These are phyloP conservation scores for Perdita meconis DNA, from an alignment of 2,888 invertebrate genomes.

Conservation along the genomic window DNA sequence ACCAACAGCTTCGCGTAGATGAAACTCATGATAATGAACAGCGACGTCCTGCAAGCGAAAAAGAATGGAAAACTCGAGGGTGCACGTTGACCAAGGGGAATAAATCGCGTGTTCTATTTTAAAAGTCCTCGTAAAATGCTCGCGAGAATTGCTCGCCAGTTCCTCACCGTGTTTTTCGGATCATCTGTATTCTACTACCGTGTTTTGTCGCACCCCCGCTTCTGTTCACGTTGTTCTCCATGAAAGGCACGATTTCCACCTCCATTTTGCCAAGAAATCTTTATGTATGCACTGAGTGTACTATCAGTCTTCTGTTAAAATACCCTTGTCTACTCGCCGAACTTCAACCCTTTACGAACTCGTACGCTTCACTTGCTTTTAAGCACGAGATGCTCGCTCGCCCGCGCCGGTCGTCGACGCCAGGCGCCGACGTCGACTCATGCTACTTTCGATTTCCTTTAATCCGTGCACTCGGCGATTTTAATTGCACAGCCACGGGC, in stretches of 20 bases:
- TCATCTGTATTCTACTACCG: constrained; percentile 73
- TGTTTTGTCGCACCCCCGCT: constrained; percentile 58
- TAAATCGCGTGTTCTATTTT: neutral
- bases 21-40: constrained; percentile 98
- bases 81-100: neutral
- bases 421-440: neutral
- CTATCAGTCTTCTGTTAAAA: neutral
- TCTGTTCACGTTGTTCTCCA: constrained; percentile 68
- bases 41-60: constrained; percentile 91
- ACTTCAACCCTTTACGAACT: neutral
- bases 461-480: neutral
- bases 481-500: constrained; percentile 1
- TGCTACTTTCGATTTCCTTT: constrained; percentile 54
- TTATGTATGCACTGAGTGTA: neutral
- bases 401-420: neutral
- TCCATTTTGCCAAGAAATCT: constrained; percentile 67
- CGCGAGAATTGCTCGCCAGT: neutral
- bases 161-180: constrained; percentile 78
- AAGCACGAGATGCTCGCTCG: neutral
- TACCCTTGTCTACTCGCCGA: neutral
- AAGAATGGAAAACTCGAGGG: neutral
- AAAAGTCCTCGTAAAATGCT: neutral
- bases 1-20: constrained; percentile 97
- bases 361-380: neutral
- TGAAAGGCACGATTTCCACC: constrained; percentile 79